These are phyloP conservation scores for Agrochola lota DNA, from an alignment of 2,888 invertebrate genomes.

Conservation along the genomic window DNA sequence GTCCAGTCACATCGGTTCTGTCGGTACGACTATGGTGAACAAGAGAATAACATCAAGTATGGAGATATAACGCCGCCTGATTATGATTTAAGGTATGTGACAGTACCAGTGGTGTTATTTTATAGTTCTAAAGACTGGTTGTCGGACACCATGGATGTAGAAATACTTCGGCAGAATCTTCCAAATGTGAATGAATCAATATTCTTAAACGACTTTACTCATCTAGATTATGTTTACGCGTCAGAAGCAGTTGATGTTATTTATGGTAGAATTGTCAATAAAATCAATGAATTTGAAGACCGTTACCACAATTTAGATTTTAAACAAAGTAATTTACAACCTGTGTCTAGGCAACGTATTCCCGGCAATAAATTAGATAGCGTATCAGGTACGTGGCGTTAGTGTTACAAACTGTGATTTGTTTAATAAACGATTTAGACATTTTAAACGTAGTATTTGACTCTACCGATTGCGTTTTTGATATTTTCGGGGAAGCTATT, in stretches of 20 bases:
- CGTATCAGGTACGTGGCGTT: background rate
- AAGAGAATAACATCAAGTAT: conserved; percentile 82
- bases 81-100: conserved; percentile 76
- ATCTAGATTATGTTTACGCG: conserved; percentile 92
- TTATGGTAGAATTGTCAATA: conserved; percentile 83
- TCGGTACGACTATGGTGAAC: conserved; percentile 77
- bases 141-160: conserved; percentile 87
- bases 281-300: conserved; percentile 29
- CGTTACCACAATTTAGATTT: background rate
- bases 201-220: conserved; percentile 90
- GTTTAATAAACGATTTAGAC: background rate
- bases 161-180: conserved; percentile 78
- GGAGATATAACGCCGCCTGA: conserved; percentile 80
- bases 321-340: background rate
- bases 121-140: conserved; percentile 85
- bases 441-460: background rate
- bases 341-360: background rate
- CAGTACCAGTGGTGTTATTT: conserved; percentile 77
- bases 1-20: conserved; percentile 79
- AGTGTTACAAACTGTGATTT: background rate
- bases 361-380: background rate
- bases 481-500: background rate
- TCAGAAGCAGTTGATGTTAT: conserved; percentile 88
- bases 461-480: background rate
- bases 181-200: conserved; percentile 87